These are phyloP conservation scores for Chlorospingus semifuscus DNA, from an alignment of 2,797 vertebrate genomes.

Conservation along the genomic window DNA sequence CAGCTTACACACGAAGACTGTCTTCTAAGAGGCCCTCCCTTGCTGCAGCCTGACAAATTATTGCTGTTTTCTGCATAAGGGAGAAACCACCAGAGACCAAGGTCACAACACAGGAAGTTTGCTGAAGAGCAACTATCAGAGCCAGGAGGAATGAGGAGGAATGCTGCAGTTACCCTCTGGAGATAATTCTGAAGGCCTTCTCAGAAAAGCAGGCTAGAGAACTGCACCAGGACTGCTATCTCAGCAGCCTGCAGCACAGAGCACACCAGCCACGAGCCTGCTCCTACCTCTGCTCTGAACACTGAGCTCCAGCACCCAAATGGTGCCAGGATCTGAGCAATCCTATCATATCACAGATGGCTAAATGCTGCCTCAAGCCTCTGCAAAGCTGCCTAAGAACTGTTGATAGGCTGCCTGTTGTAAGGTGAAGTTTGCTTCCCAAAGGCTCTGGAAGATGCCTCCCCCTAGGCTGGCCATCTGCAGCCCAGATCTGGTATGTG, in stretches of 20 bases:
- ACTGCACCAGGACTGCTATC: background rate
- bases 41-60: background rate
- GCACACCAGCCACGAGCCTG: background rate
- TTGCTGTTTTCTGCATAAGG: background rate
- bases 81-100: background rate
- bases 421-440: background rate
- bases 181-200: background rate
- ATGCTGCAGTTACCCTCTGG: background rate
- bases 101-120: background rate
- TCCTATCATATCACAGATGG: background rate
- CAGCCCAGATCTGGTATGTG: background rate
- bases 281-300: background rate
- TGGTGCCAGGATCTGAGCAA: background rate
- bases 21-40: background rate
- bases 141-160: background rate
- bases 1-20: background rate
- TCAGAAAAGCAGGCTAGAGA: background rate
- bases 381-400: background rate
- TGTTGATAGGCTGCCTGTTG: background rate
- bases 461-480: background rate
- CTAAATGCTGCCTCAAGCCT: background rate
- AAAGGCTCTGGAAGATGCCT: background rate
- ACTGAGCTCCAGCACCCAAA: background rate
- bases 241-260: background rate
- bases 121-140: rapidly evolving